Base-by-base conservation (phyloP, 2,888 invertebrate species). In the Chironomus riparius region DNA sequence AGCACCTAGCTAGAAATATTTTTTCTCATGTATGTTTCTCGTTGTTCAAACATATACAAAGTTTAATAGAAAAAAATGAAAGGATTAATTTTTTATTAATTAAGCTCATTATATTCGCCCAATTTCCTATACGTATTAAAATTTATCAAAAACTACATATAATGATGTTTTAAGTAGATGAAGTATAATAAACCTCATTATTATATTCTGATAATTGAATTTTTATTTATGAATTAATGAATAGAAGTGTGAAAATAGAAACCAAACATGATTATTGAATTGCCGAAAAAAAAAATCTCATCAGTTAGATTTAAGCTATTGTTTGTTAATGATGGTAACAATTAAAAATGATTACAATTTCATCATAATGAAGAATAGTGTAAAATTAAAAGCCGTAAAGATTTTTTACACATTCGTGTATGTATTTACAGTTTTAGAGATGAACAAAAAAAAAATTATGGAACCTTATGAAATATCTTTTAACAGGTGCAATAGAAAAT, bases 401-500 rank as follows among this genome's bases (percentile, higher is more conserved):
- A 38, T 38, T 38, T 56, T 56, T 56, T 56, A 56, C 38, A 56
- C 18, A 18, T 56, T 7, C 18, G 56, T 50, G 48, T 48, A 48
- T n/a, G n/a, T 56, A 56, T 56, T 56, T 18, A 56, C 56, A 56
- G 15, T 56, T 56, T 56, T 56, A 56, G 18, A 56, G 56, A 15
- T 56, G 18, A 56, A 56, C n/a, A 56, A 56, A 18, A 56, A 56
- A n/a, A 15, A 56, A 18, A 15, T 56, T n/a, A 15, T 15, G 18
- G 15, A 18, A 56, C 56, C 18, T 56, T 15, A 56, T 56, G 18
- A 56, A 56, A 18, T 56, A 18, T 56, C 56, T 56, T 56, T 5
- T 65, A 72, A 72, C 72, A 72, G 72, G 72, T 72, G 72, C 72
- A 62, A 38, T 18, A 38, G 38, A 38, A 38, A 38, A 70, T 50